Percentiles rank a stretch among this genome's conserved stretches.
These are phyloP conservation scores for Plebejus anna DNA, from an alignment of 2,888 invertebrate species.

Conservation along the genomic window DNA sequence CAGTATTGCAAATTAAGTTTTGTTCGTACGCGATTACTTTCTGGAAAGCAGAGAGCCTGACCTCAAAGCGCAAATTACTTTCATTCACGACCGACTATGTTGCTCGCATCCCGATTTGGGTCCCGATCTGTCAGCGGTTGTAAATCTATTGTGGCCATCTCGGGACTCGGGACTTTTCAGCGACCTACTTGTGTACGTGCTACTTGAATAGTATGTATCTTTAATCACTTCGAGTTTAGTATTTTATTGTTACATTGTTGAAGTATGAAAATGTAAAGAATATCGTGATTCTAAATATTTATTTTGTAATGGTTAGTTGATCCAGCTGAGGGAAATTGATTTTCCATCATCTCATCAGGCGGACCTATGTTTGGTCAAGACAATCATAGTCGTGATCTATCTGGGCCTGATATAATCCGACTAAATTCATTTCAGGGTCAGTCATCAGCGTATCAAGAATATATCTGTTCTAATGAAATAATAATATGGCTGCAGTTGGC, in stretches of 20 bases:
- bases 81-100: background rate
- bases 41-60: background rate
- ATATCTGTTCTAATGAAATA: too few relatives aligned
- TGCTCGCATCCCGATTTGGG: background rate
- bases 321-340: too few relatives aligned
- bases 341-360: too few relatives aligned
- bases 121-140: background rate
- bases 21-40: background rate
- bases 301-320: background rate
- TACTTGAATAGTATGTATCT: background rate
- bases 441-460: too few relatives aligned
- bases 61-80: slow-evolving; percentile 16
- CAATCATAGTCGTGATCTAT: too few relatives aligned
- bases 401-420: too few relatives aligned
- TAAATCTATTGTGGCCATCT: slow-evolving; percentile 7
- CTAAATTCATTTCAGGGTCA: too few relatives aligned
- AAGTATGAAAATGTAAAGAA: background rate
- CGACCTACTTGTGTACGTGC: slow-evolving; percentile 3
- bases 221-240: background rate
- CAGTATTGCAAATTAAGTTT: background rate
- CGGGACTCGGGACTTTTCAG: background rate
- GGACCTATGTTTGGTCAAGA: too few relatives aligned
- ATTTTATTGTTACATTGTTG: slow-evolving; percentile 21
- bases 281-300: background rate
- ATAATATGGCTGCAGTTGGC: too few relatives aligned